phyloP scores from a whole-genome alignment of 2,113 vertebrate genomes.

The Agapornis roseicollis region DNA sequence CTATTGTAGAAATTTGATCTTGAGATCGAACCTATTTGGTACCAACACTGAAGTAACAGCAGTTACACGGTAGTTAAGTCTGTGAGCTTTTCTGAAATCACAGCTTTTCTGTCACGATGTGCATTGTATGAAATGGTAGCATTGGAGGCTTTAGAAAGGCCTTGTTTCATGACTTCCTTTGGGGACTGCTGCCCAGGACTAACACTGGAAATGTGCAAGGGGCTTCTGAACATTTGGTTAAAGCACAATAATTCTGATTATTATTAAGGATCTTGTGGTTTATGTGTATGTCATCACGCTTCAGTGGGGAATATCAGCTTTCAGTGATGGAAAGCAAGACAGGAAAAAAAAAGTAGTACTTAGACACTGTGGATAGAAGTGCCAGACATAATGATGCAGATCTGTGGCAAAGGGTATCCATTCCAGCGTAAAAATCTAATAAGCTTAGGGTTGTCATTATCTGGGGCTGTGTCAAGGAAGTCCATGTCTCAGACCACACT shows the following conservation, averaged over 20 bases:
- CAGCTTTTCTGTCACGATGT: not conserved
- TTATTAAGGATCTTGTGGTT: not conserved
- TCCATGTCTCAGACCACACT: not conserved
- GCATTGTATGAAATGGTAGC: not conserved
- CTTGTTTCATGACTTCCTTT: not conserved
- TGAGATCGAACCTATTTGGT: not conserved
- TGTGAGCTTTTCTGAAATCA: not conserved
- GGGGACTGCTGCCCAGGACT: not conserved
- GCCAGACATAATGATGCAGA: not conserved
- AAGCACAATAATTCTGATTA: not conserved
- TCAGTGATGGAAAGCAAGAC: not conserved
- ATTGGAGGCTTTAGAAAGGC: not conserved
- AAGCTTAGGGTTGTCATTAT: not conserved
- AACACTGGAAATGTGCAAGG: not conserved
- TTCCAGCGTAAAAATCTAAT: not conserved
- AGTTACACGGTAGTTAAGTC: not conserved
- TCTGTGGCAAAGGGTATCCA: not conserved
- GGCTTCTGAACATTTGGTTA: not conserved
- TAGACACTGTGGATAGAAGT: not conserved
- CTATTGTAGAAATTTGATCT: not conserved
- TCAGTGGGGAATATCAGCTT: not conserved
- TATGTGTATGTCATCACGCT: fast-evolving
- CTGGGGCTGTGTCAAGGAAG: not conserved
- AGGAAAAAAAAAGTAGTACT: not conserved
- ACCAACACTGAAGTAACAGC: not conserved